Conservation (phyloP, 2,888 invertebrate species). For the Eremobia ochroleuca region DNA sequence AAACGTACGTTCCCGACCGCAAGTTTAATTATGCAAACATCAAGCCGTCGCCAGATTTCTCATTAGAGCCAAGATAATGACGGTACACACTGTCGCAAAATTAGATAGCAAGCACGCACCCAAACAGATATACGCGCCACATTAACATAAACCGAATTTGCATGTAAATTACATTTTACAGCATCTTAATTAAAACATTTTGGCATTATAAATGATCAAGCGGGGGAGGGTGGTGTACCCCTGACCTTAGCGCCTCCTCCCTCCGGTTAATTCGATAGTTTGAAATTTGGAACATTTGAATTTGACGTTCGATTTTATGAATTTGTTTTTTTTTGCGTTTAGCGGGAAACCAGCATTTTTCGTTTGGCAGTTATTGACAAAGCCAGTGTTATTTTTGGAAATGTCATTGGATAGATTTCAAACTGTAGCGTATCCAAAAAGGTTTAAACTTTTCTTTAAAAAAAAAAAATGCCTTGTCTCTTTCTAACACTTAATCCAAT, state of each 20-base stretch:
- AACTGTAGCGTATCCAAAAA: background rate
- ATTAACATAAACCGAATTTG: conserved; percentile 92
- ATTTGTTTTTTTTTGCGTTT: conserved; percentile 19
- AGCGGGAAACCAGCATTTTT: background rate
- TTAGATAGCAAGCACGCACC: conserved; percentile 91
- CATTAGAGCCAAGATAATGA: conserved; percentile 91
- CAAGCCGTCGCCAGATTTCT: conserved; percentile 91
- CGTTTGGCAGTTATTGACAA: background rate
- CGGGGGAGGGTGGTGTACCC: conserved; percentile 82
- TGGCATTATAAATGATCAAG: conserved; percentile 92
- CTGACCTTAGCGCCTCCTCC: conserved; percentile 83
- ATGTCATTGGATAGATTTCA: background rate
- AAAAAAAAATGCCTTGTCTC: no score
- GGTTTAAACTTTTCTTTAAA: no score
- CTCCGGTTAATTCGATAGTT: conserved; percentile 85
- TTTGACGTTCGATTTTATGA: conserved; percentile 71
- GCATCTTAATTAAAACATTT: conserved; percentile 92
- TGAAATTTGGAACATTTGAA: conserved; percentile 70
- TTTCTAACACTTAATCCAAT: background rate
- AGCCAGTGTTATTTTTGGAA: background rate
- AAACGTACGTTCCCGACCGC: conserved; percentile 86
- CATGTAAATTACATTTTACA: conserved; percentile 92
- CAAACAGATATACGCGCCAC: conserved; percentile 91
- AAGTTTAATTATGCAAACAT: conserved; percentile 91
- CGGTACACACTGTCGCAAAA: conserved; percentile 91